A percentile compares a stretch with the other conserved stretches of the same genome.
These are phyloP conservation scores for Pithys albifrons DNA, from an alignment of 2,113 vertebrate species.

Conservation along the genomic window DNA sequence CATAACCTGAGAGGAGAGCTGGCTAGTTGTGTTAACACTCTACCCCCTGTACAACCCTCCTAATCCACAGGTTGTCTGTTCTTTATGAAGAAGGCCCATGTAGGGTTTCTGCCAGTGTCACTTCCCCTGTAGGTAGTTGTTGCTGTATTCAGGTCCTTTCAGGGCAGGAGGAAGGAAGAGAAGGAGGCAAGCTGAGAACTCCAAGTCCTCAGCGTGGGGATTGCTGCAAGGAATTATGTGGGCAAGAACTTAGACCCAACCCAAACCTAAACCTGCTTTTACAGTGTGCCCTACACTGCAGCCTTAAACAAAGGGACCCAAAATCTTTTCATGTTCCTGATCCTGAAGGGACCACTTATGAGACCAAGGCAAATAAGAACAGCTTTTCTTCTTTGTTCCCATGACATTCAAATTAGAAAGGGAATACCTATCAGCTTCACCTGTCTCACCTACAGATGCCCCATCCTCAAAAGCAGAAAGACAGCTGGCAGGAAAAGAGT, in stretches of 20 bases:
- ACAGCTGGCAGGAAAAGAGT: neutral
- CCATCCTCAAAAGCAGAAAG: neutral
- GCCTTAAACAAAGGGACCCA: neutral
- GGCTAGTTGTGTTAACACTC: neutral
- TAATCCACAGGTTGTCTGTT: neutral
- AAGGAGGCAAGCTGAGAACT: neutral
- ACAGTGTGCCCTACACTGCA: neutral
- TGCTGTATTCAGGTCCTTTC: neutral
- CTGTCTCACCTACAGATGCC: neutral
- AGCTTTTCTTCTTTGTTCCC: neutral
- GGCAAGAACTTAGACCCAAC: neutral
- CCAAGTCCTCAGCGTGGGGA: neutral
- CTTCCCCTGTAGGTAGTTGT: neutral
- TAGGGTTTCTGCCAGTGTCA: neutral
- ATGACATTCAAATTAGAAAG: neutral
- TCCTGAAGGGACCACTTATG: neutral
- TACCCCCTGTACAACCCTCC: neutral
- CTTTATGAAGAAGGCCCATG: neutral
- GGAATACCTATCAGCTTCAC: neutral
- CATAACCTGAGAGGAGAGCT: neutral
- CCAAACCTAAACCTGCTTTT: neutral
- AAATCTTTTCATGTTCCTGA: neutral
- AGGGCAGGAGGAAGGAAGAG: neutral
- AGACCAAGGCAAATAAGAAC: neutral
- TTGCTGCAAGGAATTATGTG: neutral